Conservation (phyloP, 2,888 invertebrate species). For the Chrysolina americana region DNA sequence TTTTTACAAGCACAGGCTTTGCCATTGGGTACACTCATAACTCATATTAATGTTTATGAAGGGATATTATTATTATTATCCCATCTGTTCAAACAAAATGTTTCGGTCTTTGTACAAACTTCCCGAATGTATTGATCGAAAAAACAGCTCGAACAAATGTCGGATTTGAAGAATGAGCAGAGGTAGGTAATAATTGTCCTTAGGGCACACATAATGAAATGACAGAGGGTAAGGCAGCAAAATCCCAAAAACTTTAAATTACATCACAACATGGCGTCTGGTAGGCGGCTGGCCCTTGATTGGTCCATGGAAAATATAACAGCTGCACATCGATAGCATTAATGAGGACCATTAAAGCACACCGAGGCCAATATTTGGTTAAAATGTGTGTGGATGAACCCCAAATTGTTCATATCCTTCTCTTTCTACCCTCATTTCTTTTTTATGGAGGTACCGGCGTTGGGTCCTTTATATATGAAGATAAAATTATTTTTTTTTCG, state of each 20-base stretch:
- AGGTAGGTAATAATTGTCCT: conserved; percentile 35
- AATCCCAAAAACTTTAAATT: conserved; percentile 61
- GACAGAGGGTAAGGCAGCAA: conserved; percentile 52
- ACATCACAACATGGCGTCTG: conserved; percentile 66
- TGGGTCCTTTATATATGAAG: neutral
- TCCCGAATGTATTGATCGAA: neutral
- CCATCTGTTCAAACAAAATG: no score
- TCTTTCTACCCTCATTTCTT: conserved; percentile 25
- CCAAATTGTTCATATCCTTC: conserved; percentile 27
- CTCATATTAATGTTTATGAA: no score
- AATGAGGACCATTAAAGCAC: conserved; percentile 66
- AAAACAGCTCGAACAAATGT: neutral
- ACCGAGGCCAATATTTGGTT: conserved; percentile 59
- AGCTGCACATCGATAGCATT: conserved; percentile 68
- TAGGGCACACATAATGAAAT: conserved; percentile 46
- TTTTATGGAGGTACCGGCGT: conserved; percentile 22
- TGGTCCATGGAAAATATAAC: conserved; percentile 69
- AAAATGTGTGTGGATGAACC: conserved; percentile 35
- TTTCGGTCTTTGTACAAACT: neutral
- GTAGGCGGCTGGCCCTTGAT: conserved; percentile 62
- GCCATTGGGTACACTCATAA: no score
- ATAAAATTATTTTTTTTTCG: neutral
- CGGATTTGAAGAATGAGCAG: conserved; percentile 19
- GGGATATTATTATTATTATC: no score
- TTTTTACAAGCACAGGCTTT: no score